These are phyloP conservation scores for Drosophila falleni DNA, from an alignment of 2,888 invertebrate species.

Conservation along the genomic window DNA sequence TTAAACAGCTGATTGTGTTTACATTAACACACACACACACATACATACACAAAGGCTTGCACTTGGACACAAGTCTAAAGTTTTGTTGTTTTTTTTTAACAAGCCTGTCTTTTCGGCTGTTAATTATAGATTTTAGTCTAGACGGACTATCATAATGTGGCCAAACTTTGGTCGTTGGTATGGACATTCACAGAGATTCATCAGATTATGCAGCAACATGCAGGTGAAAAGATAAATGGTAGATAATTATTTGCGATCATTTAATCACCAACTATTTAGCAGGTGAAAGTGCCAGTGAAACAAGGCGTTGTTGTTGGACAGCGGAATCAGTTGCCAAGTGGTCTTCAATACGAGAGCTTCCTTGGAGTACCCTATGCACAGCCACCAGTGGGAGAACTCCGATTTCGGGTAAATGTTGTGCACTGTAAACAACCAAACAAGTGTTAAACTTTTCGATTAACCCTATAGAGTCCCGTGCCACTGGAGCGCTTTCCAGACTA, in stretches of 20 bases:
- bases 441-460: too few species aligned
- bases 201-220: slow-evolving; percentile 57
- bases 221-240: slow-evolving; percentile 31
- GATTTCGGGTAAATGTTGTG: slow-evolving; percentile 81
- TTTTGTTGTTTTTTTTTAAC: slow-evolving; percentile 25
- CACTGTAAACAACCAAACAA: not conserved
- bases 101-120: slow-evolving; percentile 1
- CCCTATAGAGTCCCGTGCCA: slow-evolving; percentile 80
- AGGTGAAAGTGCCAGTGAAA: slow-evolving; percentile 82
- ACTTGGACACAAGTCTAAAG: not conserved
- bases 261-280: not conserved
- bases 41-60: not conserved
- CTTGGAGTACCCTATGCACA: slow-evolving; percentile 87
- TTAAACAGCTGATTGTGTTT: slow-evolving; percentile 42
- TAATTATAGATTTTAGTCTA: not conserved
- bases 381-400: slow-evolving; percentile 86
- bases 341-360: slow-evolving; percentile 86
- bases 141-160: slow-evolving; percentile 25
- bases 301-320: slow-evolving; percentile 86
- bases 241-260: not conserved
- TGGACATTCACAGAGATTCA: slow-evolving; percentile 6
- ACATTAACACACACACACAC: not conserved
- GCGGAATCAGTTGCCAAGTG: slow-evolving; percentile 83
- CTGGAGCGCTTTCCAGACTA: slow-evolving; percentile 72
- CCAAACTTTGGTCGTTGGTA: slow-evolving; percentile 3